A percentile compares a stretch with the other conserved stretches of the same genome.
phyloP scores from a whole-genome alignment of 2,113 vertebrate genomes.

The Eretmodus cyanostictus region DNA sequence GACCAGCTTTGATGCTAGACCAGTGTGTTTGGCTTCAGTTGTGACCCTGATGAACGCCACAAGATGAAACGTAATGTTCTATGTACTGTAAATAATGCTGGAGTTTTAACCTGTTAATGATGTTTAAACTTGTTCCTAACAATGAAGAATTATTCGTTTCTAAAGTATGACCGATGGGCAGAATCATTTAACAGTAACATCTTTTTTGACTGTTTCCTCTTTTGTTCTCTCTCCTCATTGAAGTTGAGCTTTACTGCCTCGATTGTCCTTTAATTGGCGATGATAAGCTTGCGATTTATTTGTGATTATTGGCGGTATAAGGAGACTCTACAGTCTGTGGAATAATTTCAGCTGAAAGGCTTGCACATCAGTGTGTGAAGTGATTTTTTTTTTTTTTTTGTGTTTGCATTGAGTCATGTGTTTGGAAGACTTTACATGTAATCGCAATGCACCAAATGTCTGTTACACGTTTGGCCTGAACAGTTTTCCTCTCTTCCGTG shows the following conservation, averaged over 20 bases:
- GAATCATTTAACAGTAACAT: not conserved
- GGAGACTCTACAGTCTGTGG: not conserved
- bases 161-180: fast-evolving
- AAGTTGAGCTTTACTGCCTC: not conserved
- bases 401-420: not conserved
- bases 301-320: not conserved
- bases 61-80: fast-evolving
- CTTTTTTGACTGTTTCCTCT: fast-evolving
- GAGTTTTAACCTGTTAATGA: fast-evolving
- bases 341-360: not conserved
- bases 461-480: not conserved
- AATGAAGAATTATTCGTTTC: fast-evolving
- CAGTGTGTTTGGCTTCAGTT: not conserved
- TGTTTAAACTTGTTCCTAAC: not conserved
- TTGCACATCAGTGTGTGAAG: fast-evolving
- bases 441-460: not conserved
- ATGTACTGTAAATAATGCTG: not conserved
- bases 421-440: not conserved
- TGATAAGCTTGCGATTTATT: no score
- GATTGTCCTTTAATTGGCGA: fast-evolving
- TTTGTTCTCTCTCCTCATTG: not conserved
- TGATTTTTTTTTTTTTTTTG: not conserved
- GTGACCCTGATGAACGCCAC: not conserved
- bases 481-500: not conserved
- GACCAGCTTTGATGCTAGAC: fast-evolving